Conservation (phyloP, 2,888 invertebrate species). For the Poecilus cupreus region DNA sequence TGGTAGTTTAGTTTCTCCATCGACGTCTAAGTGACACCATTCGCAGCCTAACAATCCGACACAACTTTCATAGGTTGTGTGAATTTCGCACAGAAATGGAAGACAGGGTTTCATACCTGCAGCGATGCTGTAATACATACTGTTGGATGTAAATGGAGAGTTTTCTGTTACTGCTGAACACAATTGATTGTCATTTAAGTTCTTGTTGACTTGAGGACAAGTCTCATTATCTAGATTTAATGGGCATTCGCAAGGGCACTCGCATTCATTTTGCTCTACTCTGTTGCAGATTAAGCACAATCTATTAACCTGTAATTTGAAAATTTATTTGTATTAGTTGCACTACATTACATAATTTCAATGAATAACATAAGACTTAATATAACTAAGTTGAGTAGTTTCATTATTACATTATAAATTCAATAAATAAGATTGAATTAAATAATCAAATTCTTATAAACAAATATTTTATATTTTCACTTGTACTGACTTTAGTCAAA, state of each 20-base stretch:
- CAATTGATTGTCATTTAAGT: slow-evolving; percentile 67
- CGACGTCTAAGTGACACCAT: slow-evolving; percentile 90
- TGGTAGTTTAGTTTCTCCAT: slow-evolving; percentile 81
- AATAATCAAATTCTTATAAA: too few species aligned
- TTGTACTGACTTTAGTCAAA: too few species aligned
- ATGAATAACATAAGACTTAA: too few species aligned
- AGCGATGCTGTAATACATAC: slow-evolving; percentile 61
- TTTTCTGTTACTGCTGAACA: slow-evolving; percentile 67
- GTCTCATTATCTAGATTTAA: slow-evolving; percentile 66
- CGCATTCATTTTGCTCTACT: slow-evolving; percentile 96
- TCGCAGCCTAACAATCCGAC: slow-evolving; percentile 88
- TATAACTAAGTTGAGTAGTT: too few species aligned
- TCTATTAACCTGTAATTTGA: slow-evolving; percentile 78
- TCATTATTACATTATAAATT: too few species aligned
- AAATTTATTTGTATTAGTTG: background rate
- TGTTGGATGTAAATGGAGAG: slow-evolving; percentile 29
- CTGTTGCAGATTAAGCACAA: slow-evolving; percentile 93
- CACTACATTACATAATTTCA: too few species aligned
- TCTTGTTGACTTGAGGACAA: slow-evolving; percentile 67
- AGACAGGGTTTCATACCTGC: slow-evolving; percentile 77
- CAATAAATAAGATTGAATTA: too few species aligned
- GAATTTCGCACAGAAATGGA: slow-evolving; percentile 81
- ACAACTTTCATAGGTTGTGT: slow-evolving; percentile 79
- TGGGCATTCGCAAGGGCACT: slow-evolving; percentile 95
- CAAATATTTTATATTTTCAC: too few species aligned